These are phyloP conservation scores for Metopia argyrocephala DNA, from an alignment of 2,888 invertebrate genomes.

Conservation along the genomic window DNA sequence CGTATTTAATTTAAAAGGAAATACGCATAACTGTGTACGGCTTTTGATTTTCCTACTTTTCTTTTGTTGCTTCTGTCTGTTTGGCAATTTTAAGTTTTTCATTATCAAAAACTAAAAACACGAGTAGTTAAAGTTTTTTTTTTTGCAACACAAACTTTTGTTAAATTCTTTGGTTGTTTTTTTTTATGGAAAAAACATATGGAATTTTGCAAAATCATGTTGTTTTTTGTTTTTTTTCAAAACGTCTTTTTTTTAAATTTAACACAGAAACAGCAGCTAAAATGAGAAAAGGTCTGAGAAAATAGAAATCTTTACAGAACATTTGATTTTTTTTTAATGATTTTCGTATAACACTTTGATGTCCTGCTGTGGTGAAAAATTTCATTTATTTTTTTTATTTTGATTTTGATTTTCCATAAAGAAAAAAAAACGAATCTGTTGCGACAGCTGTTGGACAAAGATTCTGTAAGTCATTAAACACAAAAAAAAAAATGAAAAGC, in stretches of 20 bases:
- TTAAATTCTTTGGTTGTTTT: neutral
- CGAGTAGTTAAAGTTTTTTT: no score
- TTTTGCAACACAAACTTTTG: neutral
- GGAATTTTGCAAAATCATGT: conserved; percentile 48
- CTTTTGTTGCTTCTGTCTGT: neutral
- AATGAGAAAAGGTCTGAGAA: neutral
- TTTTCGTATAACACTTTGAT: conserved; percentile 50
- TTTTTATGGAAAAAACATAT: conserved; percentile 12
- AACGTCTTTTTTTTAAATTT: conserved; percentile 1
- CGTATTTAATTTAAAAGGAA: conserved; percentile 47
- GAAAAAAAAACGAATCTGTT: conserved; percentile 46
- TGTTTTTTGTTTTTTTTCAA: conserved; percentile 18
- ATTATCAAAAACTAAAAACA: no score
- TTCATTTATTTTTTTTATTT: conserved; percentile 32
- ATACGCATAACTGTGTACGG: conserved; percentile 47
- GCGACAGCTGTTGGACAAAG: conserved; percentile 64
- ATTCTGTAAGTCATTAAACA: conserved; percentile 55
- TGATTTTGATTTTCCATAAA: neutral
- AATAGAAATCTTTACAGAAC: conserved; percentile 55
- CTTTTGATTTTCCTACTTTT: conserved; percentile 9
- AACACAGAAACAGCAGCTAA: neutral
- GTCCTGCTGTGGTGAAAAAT: conserved; percentile 63
- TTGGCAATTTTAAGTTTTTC: no score
- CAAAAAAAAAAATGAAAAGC: conserved; percentile 5
- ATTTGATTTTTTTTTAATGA: conserved; percentile 56